Base-by-base conservation (phyloP, 2,113 vertebrate species). In the Sialia sialis region DNA sequence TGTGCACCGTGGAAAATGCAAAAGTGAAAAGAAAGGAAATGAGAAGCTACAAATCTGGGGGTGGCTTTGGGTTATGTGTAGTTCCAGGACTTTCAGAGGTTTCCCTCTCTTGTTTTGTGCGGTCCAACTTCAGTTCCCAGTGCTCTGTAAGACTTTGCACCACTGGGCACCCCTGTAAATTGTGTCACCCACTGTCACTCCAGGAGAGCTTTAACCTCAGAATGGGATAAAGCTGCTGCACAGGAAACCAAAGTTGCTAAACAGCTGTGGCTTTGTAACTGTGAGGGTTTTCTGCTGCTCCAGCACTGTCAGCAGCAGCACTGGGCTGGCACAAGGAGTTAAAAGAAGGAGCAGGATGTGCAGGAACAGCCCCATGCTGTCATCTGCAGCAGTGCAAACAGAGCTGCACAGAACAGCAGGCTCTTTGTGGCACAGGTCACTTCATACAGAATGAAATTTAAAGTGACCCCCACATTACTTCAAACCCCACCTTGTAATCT, bases 281-380 rank as follows among this genome's bases (percentile, higher is more conserved):
- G 10, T 5, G 19, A 11, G 23, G 52, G 56, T 14, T 44, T 78
- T n/a, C 64, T 87, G 74, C 82, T 55, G 0, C 2, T 16, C 51
- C 27, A 26, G 3, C 54, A 6, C 16, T 3, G 0, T 1, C 1
- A 4, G 46, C 41, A 70, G 27, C 44, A 13, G 63, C 75, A 21
- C 11, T 18, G 2, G 1, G 14, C 0, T 17, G 73, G 80, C 91
- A 84, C 34, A 39, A 81, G 5, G 84, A 52, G 90, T 87, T 89
- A 75, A 91, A 69, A 8, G 77, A 66, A 11, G 5, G 5, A 48
- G 85, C n/a, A 67, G 84, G 69, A 67, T 62, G 46, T 82, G 87
- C 79, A 93, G 51, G n/a, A 91, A 94, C 88, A 93, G 23, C 44
- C 92, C 34, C 92, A 77, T 5, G 32, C 13, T 95, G 90, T 88